These are phyloP conservation scores for Sogatella furcifera DNA, from an alignment of 1,140 invertebrate species.

Conservation along the genomic window DNA sequence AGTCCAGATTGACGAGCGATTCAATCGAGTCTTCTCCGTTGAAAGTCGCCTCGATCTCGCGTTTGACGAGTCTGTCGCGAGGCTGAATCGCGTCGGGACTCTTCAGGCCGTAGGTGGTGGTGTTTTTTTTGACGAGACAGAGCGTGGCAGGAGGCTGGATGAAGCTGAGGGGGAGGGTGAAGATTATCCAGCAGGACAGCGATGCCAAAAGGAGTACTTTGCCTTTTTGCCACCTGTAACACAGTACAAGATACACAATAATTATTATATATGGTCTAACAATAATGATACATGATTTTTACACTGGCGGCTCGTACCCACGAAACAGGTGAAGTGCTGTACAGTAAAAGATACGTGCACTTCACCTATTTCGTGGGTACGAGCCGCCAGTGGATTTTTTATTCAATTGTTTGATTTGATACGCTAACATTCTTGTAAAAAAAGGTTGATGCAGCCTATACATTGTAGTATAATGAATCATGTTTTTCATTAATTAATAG, in stretches of 20 bases:
- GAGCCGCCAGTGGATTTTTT: too few relatives aligned
- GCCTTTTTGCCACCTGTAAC: slow-evolving; percentile 64
- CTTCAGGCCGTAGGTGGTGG: slow-evolving; percentile 44
- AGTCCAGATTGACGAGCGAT: background rate
- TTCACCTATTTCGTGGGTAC: too few relatives aligned
- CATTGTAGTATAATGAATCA: too few relatives aligned
- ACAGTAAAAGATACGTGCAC: too few relatives aligned
- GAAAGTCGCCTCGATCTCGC: slow-evolving; percentile 13
- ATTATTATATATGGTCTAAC: too few relatives aligned
- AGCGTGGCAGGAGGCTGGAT: slow-evolving; percentile 85
- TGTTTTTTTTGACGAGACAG: slow-evolving; percentile 68
- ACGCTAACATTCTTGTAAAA: too few relatives aligned
- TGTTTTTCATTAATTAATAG: too few relatives aligned
- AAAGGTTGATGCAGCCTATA: too few relatives aligned
- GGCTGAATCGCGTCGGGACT: slow-evolving; percentile 30
- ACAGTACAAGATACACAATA: slow-evolving; percentile 1
- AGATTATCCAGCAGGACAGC: slow-evolving; percentile 88
- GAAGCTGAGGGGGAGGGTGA: slow-evolving; percentile 90
- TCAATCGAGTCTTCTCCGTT: background rate
- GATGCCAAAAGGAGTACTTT: slow-evolving; percentile 84
- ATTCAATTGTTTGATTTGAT: too few relatives aligned
- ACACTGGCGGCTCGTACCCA: too few relatives aligned
- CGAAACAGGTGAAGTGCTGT: too few relatives aligned
- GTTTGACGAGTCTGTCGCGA: slow-evolving; percentile 24
- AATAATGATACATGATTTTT: background rate